phyloP scores from a whole-genome alignment of 2,113 vertebrate genomes.

The Hippoglossus stenolepis region DNA sequence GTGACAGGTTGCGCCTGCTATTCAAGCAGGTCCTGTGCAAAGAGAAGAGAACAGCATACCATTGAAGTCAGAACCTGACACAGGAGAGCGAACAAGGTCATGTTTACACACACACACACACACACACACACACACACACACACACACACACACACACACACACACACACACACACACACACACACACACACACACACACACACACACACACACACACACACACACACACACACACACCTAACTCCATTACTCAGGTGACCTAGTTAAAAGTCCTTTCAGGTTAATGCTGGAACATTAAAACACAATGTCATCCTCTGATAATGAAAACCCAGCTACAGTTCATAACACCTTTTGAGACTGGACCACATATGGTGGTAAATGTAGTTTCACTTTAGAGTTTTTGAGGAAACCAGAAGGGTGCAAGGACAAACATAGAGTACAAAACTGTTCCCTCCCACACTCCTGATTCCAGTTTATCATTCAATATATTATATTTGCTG shows the following conservation, averaged over 20 bases:
- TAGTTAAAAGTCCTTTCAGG: not conserved
- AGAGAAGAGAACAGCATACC: constrained; percentile 27
- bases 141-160: too few relatives aligned
- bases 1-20: constrained; percentile 62
- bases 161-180: too few relatives aligned
- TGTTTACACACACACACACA: constrained; percentile 2
- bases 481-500: too few relatives aligned
- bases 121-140: too few relatives aligned
- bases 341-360: not conserved
- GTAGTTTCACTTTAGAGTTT: too few relatives aligned
- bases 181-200: too few relatives aligned
- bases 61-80: constrained; percentile 23
- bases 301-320: not conserved
- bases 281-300: not conserved
- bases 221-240: not conserved
- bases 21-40: constrained; percentile 81
- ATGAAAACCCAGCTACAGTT: not conserved
- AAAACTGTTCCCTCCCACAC: too few relatives aligned
- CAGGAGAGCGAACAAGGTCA: constrained; percentile 17
- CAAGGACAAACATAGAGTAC: too few relatives aligned
- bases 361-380: not conserved
- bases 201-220: too few relatives aligned
- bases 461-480: too few relatives aligned
- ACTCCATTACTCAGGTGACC: not conserved
- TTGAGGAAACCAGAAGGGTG: too few relatives aligned